Percentiles rank a stretch among this genome's conserved stretches.
Evolutionary conservation across 2,888 invertebrate genomes (phyloP).

Genomic region (Ormyrus pomaceus): DNA sequence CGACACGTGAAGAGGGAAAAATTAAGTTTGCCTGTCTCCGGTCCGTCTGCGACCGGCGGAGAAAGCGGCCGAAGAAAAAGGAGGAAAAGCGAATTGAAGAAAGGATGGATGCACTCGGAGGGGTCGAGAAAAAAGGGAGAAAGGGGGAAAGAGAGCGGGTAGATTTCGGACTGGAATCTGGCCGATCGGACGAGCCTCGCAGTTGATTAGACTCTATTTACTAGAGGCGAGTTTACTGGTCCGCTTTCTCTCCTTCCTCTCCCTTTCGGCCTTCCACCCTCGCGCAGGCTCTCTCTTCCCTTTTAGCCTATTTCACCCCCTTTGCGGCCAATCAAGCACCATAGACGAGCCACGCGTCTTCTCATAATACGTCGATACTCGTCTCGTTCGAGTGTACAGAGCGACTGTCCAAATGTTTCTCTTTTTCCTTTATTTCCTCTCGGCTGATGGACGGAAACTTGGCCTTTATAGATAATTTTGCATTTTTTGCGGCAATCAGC

Average conservation of each 20-base stretch:
- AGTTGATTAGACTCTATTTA: slow-evolving; percentile 76
- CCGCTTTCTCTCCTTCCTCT: slow-evolving; percentile 58
- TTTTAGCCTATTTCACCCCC: slow-evolving; percentile 70
- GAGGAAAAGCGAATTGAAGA: slow-evolving; percentile 42
- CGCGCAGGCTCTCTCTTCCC: slow-evolving; percentile 55
- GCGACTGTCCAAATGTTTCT: slow-evolving; percentile 54
- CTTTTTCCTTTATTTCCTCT: neutral
- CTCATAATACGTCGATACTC: slow-evolving; percentile 58
- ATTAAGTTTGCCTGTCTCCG: slow-evolving; percentile 36
- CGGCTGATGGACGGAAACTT: no score
- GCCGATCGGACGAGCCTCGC: slow-evolving; percentile 71
- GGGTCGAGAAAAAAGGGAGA: slow-evolving; percentile 4
- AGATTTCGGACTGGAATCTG: slow-evolving; percentile 72
- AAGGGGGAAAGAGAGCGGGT: slow-evolving; percentile 56
- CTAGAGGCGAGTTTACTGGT: slow-evolving; percentile 71
- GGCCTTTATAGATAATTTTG: no score
- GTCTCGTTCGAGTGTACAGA: slow-evolving; percentile 50
- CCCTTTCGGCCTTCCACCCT: slow-evolving; percentile 42
- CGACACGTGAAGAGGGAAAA: slow-evolving; percentile 33
- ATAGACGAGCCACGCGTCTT: slow-evolving; percentile 70
- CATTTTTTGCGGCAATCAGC: no score
- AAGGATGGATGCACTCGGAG: slow-evolving; percentile 2
- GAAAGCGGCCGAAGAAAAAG: slow-evolving; percentile 42
- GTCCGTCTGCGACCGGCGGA: neutral
- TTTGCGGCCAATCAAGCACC: slow-evolving; percentile 75